Conservation (phyloP, 2,797 vertebrate species). For the Falco concolor region DNA sequence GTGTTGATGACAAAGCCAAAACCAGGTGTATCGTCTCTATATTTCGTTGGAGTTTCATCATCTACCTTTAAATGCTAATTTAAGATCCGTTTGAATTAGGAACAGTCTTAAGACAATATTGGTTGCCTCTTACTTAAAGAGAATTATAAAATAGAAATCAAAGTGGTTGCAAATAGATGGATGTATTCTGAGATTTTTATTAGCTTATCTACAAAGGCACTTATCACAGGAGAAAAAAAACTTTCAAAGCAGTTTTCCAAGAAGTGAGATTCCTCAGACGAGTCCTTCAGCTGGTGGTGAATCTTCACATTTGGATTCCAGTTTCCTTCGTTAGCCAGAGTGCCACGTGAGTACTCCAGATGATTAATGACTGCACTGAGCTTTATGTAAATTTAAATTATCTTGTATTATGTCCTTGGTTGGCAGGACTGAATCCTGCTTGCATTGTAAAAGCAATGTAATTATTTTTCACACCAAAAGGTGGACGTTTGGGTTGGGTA, state of each 20-base stretch:
- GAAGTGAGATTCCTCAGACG: not conserved
- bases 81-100: not conserved
- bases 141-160: not conserved
- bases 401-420: not conserved
- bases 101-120: not conserved
- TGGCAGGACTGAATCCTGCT: not conserved
- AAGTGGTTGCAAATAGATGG: not conserved
- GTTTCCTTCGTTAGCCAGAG: not conserved
- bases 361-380: not conserved
- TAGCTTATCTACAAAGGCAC: not conserved
- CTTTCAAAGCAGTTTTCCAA: not conserved
- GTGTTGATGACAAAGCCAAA: not conserved
- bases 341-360: rapidly evolving
- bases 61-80: not conserved
- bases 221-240: not conserved
- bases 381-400: not conserved
- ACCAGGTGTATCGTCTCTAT: rapidly evolving
- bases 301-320: not conserved
- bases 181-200: not conserved
- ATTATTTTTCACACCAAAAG: not conserved
- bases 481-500: not conserved
- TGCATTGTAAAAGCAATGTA: not conserved
- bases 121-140: not conserved
- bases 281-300: not conserved
- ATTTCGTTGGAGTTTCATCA: not conserved